Percentiles rank a stretch among this genome's conserved stretches.
These are phyloP conservation scores for Stenolophus ochropezus DNA, from an alignment of 2,888 invertebrate species.

Conservation along the genomic window DNA sequence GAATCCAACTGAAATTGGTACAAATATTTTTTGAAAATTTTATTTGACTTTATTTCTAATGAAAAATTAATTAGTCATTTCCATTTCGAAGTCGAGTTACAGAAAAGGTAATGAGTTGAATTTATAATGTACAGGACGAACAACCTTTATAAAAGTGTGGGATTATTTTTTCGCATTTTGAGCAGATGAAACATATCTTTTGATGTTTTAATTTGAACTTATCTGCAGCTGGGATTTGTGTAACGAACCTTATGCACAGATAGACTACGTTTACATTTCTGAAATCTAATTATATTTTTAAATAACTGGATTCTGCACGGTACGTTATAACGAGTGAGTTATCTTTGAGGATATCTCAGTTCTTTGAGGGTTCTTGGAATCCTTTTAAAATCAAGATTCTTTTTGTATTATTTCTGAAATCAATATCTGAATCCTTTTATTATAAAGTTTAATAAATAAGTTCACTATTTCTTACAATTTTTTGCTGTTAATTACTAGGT, in stretches of 20 bases:
- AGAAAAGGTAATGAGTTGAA: not conserved
- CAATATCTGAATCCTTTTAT: not conserved
- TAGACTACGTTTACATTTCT: constrained; percentile 19
- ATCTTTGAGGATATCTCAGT: constrained; percentile 10
- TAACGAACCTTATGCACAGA: constrained; percentile 28
- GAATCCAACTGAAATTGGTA: too few species aligned
- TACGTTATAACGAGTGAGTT: not conserved
- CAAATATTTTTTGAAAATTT: too few species aligned
- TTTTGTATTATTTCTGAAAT: too few species aligned
- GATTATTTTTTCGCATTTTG: not conserved
- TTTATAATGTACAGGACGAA: not conserved
- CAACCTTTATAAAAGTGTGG: not conserved
- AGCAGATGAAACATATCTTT: constrained; percentile 7
- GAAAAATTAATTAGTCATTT: too few species aligned
- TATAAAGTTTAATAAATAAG: too few species aligned
- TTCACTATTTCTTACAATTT: too few species aligned
- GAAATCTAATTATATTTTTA: constrained; percentile 33
- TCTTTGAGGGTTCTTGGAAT: constrained; percentile 11
- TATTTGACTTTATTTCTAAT: too few species aligned
- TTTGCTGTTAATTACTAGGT: too few species aligned
- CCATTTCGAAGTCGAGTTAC: too few species aligned
- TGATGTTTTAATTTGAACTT: constrained; percentile 19
- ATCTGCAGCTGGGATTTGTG: not conserved
- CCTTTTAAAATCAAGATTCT: too few species aligned
- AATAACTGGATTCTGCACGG: constrained; percentile 4